Conservation (phyloP, 2,113 vertebrate species). For the Serilophus lunatus region DNA sequence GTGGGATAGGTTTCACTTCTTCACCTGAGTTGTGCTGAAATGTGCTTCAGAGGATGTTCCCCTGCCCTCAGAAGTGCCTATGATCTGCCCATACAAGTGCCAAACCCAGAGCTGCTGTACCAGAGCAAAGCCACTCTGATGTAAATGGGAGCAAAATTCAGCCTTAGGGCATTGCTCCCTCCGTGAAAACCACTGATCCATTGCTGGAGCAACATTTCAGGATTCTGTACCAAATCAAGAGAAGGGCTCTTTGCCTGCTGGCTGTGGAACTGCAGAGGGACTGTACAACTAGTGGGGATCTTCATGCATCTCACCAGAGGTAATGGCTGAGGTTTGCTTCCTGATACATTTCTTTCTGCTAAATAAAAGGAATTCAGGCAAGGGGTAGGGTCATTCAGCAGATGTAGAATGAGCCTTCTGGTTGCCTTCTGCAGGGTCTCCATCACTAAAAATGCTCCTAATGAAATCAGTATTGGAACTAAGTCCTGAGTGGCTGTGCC, state of each 20-base stretch:
- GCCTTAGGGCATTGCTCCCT: background rate
- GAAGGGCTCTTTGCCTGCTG: background rate
- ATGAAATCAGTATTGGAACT: rapidly evolving
- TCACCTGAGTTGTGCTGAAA: rapidly evolving
- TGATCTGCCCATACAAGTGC: rapidly evolving
- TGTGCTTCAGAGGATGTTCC: rapidly evolving
- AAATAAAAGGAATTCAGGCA: background rate
- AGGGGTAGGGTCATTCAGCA: rapidly evolving
- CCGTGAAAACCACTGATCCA: rapidly evolving
- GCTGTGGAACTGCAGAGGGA: background rate
- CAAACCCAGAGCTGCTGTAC: background rate
- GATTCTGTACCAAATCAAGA: background rate
- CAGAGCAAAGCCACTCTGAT: background rate
- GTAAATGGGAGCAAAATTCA: background rate
- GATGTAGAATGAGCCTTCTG: background rate
- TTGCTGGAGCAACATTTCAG: background rate
- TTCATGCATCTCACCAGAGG: background rate
- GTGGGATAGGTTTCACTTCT: background rate
- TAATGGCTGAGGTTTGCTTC: background rate
- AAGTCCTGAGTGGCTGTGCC: background rate
- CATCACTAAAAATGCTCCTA: background rate
- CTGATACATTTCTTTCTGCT: background rate
- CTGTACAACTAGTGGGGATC: background rate
- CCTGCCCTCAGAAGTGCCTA: background rate
- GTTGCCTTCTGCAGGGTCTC: background rate